Evolutionary conservation across 2,888 invertebrate species (phyloP), one percentile per base, ranked within the genome.

Genomic region (Noctua janthina): DNA sequence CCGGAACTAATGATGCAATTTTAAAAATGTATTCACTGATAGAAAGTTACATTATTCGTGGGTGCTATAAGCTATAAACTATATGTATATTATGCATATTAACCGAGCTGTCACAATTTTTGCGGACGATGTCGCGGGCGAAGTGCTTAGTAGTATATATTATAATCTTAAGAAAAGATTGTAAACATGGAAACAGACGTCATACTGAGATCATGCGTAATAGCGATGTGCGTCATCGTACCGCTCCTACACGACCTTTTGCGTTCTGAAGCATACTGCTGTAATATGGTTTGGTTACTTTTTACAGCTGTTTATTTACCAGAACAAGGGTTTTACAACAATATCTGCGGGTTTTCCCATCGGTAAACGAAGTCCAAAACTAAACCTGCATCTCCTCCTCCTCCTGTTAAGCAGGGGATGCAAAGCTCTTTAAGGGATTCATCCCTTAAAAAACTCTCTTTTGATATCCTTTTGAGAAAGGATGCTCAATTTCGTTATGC

Each of bases 181-280:
- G 62, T 73, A 59, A 73, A 46, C 43, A 11, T 43, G 43, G n/a
- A 15, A n/a, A 43, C 56, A n/a, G 56, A 72, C 43, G 73, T 62
- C 73, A 73, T 62, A 29, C 46, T 13, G 13, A 13, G 46, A 20
- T 29, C 29, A 13, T 29, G 46, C 73, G 73, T 43, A 43, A 43
- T 46, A 8, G 29, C 2, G 62, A 29, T 29, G 20, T 59, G 29
- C 73, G 73, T 73, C 59, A 73, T 8, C 29, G 6, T 67, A 39
- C 23, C 66, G 23, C 23, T 39, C 39, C 66, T 11, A 3, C 11
- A 23, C 23, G 39, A 66, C 23, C 23, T 66, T 39, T 39, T 66
- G 66, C 11, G 23, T 39, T 39, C 0, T 23, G 23, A 62, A 29
- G 6, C 62, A 15, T 62, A 62, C 7, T 29, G 29, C 15, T 15